These are phyloP conservation scores for Phocoena phocoena DNA, from an alignment of 2,113 vertebrate species.

Conservation along the genomic window DNA sequence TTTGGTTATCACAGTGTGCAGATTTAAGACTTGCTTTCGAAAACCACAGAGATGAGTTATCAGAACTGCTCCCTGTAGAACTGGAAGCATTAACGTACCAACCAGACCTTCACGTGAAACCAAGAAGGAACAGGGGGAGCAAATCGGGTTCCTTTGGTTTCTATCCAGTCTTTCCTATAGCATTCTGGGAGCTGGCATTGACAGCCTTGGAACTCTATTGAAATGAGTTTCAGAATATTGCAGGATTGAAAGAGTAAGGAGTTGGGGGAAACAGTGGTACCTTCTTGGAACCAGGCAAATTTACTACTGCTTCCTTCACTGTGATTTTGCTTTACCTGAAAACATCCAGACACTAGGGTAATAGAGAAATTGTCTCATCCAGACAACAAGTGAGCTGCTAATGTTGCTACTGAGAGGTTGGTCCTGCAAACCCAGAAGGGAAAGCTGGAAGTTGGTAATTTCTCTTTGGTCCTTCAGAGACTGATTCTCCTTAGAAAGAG, in stretches of 20 bases:
- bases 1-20: constrained; percentile 51
- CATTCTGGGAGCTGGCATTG: neutral
- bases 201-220: neutral
- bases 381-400: neutral
- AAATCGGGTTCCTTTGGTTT: neutral
- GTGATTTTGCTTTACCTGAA: neutral
- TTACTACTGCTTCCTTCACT: neutral
- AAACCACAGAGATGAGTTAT: constrained; percentile 48
- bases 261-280: neutral
- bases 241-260: neutral
- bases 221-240: neutral
- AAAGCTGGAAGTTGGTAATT: neutral
- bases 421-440: neutral
- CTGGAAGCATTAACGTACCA: neutral
- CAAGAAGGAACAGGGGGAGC: neutral
- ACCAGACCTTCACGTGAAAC: neutral
- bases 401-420: neutral
- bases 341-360: neutral
- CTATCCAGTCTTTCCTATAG: neutral
- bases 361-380: neutral
- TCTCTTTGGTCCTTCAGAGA: neutral
- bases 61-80: constrained; percentile 16
- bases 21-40: constrained; percentile 17
- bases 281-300: neutral
- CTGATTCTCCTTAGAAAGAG: neutral